Evolutionary conservation across 2,113 vertebrate genomes (phyloP), one percentile per base, ranked within the genome.

Genomic region (Brachyhypopomus gauderio): DNA sequence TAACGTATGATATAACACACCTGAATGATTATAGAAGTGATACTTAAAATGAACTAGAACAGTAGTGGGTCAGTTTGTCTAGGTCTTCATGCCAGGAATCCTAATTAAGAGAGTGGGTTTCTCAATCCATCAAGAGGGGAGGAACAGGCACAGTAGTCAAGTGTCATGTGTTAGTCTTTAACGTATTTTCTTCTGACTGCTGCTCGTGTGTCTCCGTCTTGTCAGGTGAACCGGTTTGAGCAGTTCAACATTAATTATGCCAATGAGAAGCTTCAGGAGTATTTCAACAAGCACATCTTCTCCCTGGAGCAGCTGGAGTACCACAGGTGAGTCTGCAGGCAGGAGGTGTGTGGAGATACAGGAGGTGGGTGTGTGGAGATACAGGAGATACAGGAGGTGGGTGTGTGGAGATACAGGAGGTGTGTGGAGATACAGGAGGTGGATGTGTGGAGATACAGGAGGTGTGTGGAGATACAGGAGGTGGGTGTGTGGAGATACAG

Each of bases 221-320:
- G 75, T 8, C 84, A 99, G 98, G 94, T 98, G 70, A 99, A 99
- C 88, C 96, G 91, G 89, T 99, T 99, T 72, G 98, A 99, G 87
- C 98, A 99, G 91, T 98, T 99, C 93, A 99, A 95, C 89, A 99
- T 99, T 89, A 99, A 99, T 94, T 99, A 99, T 93, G 98, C 98
- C 90, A 99, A 99, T 48, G 98, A 99, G 91, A 99, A 99, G 83
- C 97, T 99, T 63, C 98, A 99, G 92, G 97, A 99, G 75, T 99
- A 99, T 90, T 99, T 99, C 87, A 99, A 99, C 89, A 99, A 98
- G 83, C 98, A 99, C 89, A 99, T 99, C 63, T 99, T 99, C 93
- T 99, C 97, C 27, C 92, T 99, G 90, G 98, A 99, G 85, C 97
- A 99, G 58, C 93, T 98, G 55, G 97, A 99, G 88, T 99, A 99